Conservation (phyloP, 2,797 vertebrate species). For the Microcaecilia unicolor region DNA sequence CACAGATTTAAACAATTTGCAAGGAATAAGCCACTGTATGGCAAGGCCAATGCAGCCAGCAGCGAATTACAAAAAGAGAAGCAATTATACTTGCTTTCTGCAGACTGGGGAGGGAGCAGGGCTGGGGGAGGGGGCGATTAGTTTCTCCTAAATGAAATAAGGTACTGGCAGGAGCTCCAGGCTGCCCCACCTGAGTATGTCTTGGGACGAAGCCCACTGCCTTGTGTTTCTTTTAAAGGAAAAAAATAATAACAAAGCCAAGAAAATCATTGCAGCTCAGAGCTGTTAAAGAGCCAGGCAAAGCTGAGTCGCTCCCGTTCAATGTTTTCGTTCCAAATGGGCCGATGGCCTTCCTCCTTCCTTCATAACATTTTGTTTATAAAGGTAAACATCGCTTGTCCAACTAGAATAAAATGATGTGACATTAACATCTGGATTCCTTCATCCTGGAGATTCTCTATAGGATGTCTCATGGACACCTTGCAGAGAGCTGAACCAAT, state of each 20-base stretch:
- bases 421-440: too few relatives aligned
- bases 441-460: too few relatives aligned
- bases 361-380: conserved; percentile 41
- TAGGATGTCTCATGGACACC: too few relatives aligned
- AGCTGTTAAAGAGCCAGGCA: conserved; percentile 53
- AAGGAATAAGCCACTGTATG: not conserved
- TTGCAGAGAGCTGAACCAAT: too few relatives aligned
- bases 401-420: conserved; percentile 19
- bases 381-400: conserved; percentile 22
- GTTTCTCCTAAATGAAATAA: conserved; percentile 14
- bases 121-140: not conserved
- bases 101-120: too few relatives aligned
- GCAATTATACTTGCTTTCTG: too few relatives aligned
- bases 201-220: conserved; percentile 54
- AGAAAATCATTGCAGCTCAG: conserved; percentile 54
- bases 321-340: conserved; percentile 53
- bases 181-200: conserved; percentile 51
- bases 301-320: conserved; percentile 44
- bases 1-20: conserved; percentile 18
- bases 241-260: conserved; percentile 46
- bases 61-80: rapidly evolving
- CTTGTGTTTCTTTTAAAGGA: conserved; percentile 47
- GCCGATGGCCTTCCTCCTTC: conserved; percentile 44
- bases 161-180: conserved; percentile 34
- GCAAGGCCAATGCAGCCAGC: not conserved